Percentiles rank a stretch among this genome's conserved stretches.
These are phyloP conservation scores for Telmatherina bonti DNA, from an alignment of 2,797 vertebrate species.

Conservation along the genomic window DNA sequence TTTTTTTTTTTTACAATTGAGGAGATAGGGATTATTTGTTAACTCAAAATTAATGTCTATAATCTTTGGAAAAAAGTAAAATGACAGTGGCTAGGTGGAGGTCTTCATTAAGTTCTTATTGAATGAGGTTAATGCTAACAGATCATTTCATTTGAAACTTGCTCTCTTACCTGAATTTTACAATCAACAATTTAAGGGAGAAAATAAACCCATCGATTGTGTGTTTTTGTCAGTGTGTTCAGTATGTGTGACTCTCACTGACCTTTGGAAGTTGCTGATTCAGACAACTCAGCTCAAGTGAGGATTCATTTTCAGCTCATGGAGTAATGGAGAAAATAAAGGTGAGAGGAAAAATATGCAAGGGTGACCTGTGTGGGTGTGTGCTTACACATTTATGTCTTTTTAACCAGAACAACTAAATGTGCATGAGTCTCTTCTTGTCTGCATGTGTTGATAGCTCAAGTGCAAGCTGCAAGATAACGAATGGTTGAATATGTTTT, in stretches of 20 bases:
- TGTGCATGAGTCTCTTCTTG: neutral
- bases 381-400: no score
- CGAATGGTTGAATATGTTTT: slow-evolving; percentile 4
- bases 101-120: no score
- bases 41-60: no score
- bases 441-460: neutral
- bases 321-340: neutral
- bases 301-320: slow-evolving; percentile 33
- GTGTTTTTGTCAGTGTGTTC: neutral
- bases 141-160: no score
- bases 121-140: no score
- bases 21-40: no score
- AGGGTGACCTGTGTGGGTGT: neutral
- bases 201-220: neutral
- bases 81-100: no score
- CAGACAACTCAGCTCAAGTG: slow-evolving; percentile 23
- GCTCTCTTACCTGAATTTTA: no score
- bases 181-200: neutral
- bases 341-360: neutral
- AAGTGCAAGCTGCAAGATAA: neutral
- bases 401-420: neutral
- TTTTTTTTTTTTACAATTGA: no score
- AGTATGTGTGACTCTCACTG: slow-evolving; percentile 18
- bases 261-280: slow-evolving; percentile 57
- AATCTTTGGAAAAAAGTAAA: no score